phyloP scores from a whole-genome alignment of 2,888 invertebrate species.

The Noctua comes region DNA sequence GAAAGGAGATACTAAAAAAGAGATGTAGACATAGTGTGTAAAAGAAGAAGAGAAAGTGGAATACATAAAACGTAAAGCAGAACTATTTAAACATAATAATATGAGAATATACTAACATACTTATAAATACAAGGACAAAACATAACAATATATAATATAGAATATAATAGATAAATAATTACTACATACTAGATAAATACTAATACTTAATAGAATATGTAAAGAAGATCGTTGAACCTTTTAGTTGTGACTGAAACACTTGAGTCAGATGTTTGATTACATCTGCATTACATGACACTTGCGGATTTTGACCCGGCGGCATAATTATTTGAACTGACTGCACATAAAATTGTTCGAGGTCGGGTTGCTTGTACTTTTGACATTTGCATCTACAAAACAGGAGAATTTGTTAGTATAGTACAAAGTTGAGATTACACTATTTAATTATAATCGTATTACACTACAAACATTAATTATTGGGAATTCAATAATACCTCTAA shows the following conservation, averaged over 20 bases:
- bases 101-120: too few relatives aligned
- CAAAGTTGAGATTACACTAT: background rate
- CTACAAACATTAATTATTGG: background rate
- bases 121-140: too few relatives aligned
- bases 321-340: background rate
- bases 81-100: too few relatives aligned
- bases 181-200: too few relatives aligned
- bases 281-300: background rate
- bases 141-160: too few relatives aligned
- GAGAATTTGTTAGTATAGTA: background rate
- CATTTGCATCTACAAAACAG: background rate
- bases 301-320: background rate
- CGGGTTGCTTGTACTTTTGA: background rate
- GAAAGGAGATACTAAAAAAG: too few relatives aligned
- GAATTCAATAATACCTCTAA: background rate
- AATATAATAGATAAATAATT: too few relatives aligned
- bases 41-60: too few relatives aligned
- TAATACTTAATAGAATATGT: too few relatives aligned
- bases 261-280: background rate
- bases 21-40: too few relatives aligned
- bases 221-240: conserved; percentile 1
- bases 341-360: background rate
- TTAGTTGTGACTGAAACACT: background rate
- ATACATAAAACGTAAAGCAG: too few relatives aligned
- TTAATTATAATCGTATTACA: background rate